Percentiles rank a stretch among this genome's conserved stretches.
phyloP scores from a whole-genome alignment of 1,140 invertebrate species.

The Orchestia grillus region DNA sequence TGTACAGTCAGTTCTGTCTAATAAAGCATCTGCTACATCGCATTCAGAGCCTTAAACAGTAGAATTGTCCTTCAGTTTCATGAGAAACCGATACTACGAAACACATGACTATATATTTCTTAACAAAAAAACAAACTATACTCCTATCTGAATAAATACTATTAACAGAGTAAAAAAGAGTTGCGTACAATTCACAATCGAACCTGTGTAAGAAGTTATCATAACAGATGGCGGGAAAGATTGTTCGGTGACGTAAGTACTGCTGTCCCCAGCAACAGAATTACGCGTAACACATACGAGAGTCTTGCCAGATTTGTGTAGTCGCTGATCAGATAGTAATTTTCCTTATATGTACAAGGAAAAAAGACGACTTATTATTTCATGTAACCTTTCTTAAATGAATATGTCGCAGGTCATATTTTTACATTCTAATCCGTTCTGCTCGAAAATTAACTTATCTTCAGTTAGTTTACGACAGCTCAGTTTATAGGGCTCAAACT shows the following conservation, averaged over 20 bases:
- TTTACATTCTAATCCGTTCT: no score
- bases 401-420: background rate
- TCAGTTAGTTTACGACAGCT: no score
- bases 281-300: background rate
- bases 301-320: background rate
- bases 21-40: background rate
- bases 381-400: background rate
- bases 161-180: background rate
- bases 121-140: background rate
- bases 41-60: background rate
- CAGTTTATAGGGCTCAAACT: no score
- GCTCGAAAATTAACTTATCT: no score
- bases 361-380: background rate
- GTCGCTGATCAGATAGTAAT: no score
- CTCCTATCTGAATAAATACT: background rate
- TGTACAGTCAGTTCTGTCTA: background rate
- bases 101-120: background rate
- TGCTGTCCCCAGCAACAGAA: background rate
- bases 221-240: background rate
- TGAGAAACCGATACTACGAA: background rate
- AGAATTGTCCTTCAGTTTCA: background rate
- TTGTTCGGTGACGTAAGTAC: background rate
- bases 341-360: background rate
- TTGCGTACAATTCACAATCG: background rate
- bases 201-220: background rate